phyloP scores from a whole-genome alignment of 2,113 vertebrate species.

The Dissostichus mawsoni region DNA sequence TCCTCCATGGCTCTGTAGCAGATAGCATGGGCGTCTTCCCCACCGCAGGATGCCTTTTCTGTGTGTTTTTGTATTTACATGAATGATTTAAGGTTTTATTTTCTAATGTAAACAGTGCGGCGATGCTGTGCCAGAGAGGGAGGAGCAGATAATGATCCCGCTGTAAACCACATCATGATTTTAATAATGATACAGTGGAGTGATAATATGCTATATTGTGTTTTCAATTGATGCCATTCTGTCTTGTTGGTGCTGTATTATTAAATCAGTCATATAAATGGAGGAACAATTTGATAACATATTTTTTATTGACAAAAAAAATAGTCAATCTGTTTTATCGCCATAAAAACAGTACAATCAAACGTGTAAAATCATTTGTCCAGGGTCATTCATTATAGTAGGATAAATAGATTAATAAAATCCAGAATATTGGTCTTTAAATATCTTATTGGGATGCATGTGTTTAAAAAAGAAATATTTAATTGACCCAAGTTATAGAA shows the following conservation, averaged over 20 bases:
- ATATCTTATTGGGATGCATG: neutral
- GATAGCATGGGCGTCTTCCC: slow-evolving; percentile 5
- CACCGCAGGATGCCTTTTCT: neutral
- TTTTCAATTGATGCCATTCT: neutral
- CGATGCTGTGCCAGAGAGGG: neutral
- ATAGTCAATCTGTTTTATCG: neutral
- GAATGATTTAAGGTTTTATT: slow-evolving; percentile 13
- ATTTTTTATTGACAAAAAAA: neutral
- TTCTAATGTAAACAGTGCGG: slow-evolving; percentile 21
- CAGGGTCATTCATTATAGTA: too few species aligned
- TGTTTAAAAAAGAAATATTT: neutral
- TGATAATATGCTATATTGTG: neutral
- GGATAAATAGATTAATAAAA: too few species aligned
- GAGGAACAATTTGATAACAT: neutral
- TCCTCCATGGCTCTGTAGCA: slow-evolving; percentile 21
- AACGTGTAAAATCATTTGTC: too few species aligned
- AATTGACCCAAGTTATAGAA: neutral
- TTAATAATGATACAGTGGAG: neutral
- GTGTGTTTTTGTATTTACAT: slow-evolving; percentile 1
- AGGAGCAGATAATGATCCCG: slow-evolving; percentile 2
- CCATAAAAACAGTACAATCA: neutral
- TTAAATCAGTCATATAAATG: neutral
- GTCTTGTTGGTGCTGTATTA: neutral
- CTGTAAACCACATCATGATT: slow-evolving; percentile 15
- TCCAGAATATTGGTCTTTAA: neutral